Conservation (phyloP, 2,888 invertebrate genomes). For the Microctonus hyperodae region DNA sequence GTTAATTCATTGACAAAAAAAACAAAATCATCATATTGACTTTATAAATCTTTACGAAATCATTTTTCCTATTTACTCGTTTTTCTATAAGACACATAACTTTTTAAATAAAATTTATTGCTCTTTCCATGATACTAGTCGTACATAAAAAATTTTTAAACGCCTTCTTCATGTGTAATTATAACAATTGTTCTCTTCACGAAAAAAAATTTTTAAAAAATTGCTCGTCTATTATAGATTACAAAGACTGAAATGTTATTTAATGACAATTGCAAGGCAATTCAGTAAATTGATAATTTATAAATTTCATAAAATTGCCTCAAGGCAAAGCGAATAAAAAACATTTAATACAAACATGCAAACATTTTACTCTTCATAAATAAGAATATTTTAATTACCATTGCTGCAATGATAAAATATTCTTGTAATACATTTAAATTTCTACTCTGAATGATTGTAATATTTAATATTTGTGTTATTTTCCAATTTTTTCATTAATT, state of each 20-base stretch:
- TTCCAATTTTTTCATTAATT: conserved; percentile 41
- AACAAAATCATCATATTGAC: neutral
- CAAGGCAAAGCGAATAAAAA: neutral
- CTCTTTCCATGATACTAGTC: neutral
- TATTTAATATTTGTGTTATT: neutral
- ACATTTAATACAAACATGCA: neutral
- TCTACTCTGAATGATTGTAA: conserved; percentile 45
- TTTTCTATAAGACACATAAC: neutral
- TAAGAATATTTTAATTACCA: conserved; percentile 42
- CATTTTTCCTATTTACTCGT: neutral
- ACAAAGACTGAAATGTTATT: conserved; percentile 4
- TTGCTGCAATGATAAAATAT: conserved; percentile 55
- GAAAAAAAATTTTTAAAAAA: neutral
- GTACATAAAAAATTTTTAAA: neutral
- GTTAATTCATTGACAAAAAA: neutral
- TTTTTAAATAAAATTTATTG: neutral
- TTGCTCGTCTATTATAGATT: neutral
- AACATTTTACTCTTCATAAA: conserved; percentile 36
- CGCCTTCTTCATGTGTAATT: neutral
- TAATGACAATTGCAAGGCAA: neutral
- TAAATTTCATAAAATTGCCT: neutral
- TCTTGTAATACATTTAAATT: conserved; percentile 61
- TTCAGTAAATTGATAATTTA: neutral
- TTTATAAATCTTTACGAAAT: neutral
- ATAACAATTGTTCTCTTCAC: neutral